Base-by-base conservation (phyloP, 2,113 vertebrate species). In the Athene noctua region DNA sequence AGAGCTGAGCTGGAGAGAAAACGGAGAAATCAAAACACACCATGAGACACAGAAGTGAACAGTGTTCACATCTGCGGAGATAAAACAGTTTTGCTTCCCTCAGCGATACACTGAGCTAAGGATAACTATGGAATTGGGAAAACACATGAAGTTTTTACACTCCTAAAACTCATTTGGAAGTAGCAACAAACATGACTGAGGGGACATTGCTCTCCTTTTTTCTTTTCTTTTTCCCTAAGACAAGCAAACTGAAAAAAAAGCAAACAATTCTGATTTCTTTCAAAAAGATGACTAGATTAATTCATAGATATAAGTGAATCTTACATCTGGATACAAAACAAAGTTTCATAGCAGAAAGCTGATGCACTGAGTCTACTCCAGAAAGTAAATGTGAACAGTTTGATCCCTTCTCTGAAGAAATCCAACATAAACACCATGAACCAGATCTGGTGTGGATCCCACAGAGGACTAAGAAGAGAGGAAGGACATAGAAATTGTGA, bases 131-230 rank as follows among this genome's bases (percentile, higher is more conserved):
- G 44, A 21, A 79, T 0, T 68, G 75, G 67, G 83, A 78, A 88
- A 91, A 61, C 47, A 72, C 66, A 4, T 6, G 23, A 58, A 80
- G 51, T 20, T 74, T 70, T 84, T 49, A 32, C 3, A 4, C 51
- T 78, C 65, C 59, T 74, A 49, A 86, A 86, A 62, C 17, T 46
- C 51, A 73, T 74, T 49, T 66, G 65, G 68, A 91, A 92, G 78
- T 5, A 62, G 27, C 72, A 80, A 46, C 63, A 54, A 80, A 40
- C 36, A 42, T 80, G 61, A 36, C 6, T 20, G 62, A 77, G 34
- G n/a, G 62, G 21, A 49, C 10, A 38, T 1, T 0, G 25, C n/a
- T 22, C 7, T 2, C 7, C 20, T 57, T 59, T 80, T 27, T 55
- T 5, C 22, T 80, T 16, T 68, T 68, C n/a, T 54, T 80, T 77